Conservation (phyloP, 2,888 invertebrate species). For the Auanema sp. region DNA sequence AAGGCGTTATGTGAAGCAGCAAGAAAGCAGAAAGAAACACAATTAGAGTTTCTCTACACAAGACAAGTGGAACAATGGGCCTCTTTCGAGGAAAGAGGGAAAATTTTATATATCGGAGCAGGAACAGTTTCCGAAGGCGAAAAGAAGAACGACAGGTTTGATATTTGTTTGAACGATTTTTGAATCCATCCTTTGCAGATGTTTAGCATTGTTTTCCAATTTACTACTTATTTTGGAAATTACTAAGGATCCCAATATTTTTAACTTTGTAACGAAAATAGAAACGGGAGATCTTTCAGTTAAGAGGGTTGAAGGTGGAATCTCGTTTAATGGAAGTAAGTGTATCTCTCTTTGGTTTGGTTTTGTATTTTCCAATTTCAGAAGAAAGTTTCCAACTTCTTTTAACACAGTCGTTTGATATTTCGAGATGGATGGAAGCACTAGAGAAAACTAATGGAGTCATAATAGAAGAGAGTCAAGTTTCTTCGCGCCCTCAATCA, state of each 20-base stretch:
- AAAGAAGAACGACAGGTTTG: constrained; percentile 66
- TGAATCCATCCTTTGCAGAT: constrained; percentile 69
- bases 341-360: not conserved
- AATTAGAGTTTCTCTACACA: constrained; percentile 85
- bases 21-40: constrained; percentile 89
- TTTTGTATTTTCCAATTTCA: not conserved
- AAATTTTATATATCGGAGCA: constrained; percentile 71
- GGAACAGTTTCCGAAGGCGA: constrained; percentile 71
- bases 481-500: constrained; percentile 7
- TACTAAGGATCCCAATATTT: constrained; percentile 87
- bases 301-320: constrained; percentile 16
- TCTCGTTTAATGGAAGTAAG: constrained; percentile 2
- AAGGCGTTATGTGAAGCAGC: constrained; percentile 84
- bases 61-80: constrained; percentile 95
- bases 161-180: no score
- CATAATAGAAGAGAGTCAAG: constrained; percentile 14
- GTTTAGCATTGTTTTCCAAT: constrained; percentile 86
- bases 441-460: constrained; percentile 28
- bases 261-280: constrained; percentile 68
- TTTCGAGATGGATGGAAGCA: constrained; percentile 35
- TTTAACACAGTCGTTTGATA: constrained; percentile 22
- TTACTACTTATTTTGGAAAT: constrained; percentile 86
- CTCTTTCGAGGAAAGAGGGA: constrained; percentile 70
- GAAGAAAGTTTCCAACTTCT: not conserved
- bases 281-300: constrained; percentile 20